A percentile compares a stretch with the other conserved stretches of the same genome.
phyloP scores from a whole-genome alignment of 1,140 invertebrate genomes.

The Drosophila seguyi region DNA sequence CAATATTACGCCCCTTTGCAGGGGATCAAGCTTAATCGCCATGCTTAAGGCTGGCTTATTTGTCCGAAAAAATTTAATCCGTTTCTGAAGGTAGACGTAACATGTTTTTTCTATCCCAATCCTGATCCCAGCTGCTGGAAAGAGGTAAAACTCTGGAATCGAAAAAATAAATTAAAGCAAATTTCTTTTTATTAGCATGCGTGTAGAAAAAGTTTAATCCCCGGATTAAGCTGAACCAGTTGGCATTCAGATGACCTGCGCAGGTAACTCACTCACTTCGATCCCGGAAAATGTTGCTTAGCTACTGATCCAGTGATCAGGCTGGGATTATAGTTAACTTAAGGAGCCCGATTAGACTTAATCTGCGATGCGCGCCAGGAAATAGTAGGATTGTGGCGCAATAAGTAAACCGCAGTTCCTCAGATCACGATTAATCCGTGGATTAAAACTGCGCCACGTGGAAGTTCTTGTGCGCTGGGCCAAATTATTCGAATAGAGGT shows the following conservation, averaged over 20 bases:
- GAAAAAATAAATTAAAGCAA: constrained; percentile 60
- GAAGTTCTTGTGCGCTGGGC: not conserved
- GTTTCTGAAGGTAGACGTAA: constrained; percentile 60
- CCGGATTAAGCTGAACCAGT: constrained; percentile 70
- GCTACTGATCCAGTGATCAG: constrained; percentile 60
- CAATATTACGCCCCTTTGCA: constrained; percentile 76
- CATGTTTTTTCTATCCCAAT: constrained; percentile 49
- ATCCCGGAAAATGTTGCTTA: constrained; percentile 54
- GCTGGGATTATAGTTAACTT: constrained; percentile 76
- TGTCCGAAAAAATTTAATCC: constrained; percentile 80
- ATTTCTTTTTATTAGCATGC: constrained; percentile 50
- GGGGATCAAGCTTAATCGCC: constrained; percentile 79
- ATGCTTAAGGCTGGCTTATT: constrained; percentile 73
- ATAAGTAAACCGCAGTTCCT: constrained; percentile 59
- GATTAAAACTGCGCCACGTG: constrained; percentile 42
- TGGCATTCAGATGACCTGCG: constrained; percentile 23
- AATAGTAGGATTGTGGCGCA: constrained; percentile 57
- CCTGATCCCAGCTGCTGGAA: constrained; percentile 64
- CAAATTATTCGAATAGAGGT: not conserved
- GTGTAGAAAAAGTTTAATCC: constrained; percentile 65
- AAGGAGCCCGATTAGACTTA: constrained; percentile 61
- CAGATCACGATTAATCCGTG: constrained; percentile 62
- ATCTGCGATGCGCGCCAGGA: constrained; percentile 61
- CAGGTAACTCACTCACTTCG: constrained; percentile 22
- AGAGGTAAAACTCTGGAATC: constrained; percentile 58